A percentile compares a stretch with the other conserved stretches of the same genome.
Conservation (phyloP, 1,140 invertebrate genomes). For the Eueides isabella region DNA sequence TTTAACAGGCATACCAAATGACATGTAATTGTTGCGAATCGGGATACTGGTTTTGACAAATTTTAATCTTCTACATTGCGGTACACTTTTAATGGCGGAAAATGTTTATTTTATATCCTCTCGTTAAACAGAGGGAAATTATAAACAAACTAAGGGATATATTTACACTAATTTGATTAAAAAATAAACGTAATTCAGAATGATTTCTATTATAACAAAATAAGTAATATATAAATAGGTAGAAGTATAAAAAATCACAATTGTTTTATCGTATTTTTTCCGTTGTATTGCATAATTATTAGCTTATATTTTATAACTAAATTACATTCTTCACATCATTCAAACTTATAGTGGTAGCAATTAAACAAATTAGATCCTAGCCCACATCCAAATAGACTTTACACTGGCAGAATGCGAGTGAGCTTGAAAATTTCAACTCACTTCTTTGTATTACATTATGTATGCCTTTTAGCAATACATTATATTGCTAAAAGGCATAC, state of each 20-base stretch:
- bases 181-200: background rate
- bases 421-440: background rate
- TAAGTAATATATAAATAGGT: background rate
- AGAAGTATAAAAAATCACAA: no score
- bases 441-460: background rate
- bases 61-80: background rate
- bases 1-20: background rate
- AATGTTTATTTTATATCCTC: background rate
- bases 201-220: background rate
- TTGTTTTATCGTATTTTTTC: background rate
- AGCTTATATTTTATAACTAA: background rate
- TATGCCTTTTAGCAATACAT: constrained; percentile 3
- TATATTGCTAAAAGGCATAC: no score
- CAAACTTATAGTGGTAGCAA: background rate
- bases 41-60: background rate
- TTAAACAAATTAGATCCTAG: background rate
- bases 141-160: background rate
- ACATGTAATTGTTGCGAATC: background rate
- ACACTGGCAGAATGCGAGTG: background rate
- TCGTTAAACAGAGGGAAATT: background rate
- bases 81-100: background rate
- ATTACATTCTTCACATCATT: background rate
- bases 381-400: background rate
- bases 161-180: background rate
- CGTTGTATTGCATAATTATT: background rate